Conservation (phyloP, 2,888 invertebrate genomes). For the Pyrrhosoma nymphula region DNA sequence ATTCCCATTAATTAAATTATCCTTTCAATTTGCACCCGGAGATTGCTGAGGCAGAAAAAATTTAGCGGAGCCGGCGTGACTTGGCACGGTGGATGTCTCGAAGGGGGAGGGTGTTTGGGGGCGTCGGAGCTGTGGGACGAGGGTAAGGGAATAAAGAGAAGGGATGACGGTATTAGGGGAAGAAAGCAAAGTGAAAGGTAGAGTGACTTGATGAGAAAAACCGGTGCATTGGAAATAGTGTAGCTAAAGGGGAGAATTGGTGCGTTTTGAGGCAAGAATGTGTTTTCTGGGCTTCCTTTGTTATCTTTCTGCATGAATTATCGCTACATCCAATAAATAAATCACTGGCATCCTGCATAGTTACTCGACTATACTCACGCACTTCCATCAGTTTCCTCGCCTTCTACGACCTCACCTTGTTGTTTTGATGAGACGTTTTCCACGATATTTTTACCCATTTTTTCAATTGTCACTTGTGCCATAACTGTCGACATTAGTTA, state of each 20-base stretch:
- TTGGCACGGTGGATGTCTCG: neutral
- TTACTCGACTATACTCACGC: too few species aligned
- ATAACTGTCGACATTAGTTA: too few species aligned
- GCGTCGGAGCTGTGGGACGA: neutral
- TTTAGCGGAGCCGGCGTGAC: conserved; percentile 28
- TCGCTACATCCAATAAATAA: too few species aligned
- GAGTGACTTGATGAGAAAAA: neutral
- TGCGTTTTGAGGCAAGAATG: neutral
- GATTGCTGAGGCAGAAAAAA: neutral
- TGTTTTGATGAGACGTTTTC: too few species aligned
- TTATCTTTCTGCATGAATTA: too few species aligned
- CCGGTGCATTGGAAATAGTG: too few species aligned
- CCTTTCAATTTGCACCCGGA: conserved; percentile 29
- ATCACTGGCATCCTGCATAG: too few species aligned
- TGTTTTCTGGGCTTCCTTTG: too few species aligned
- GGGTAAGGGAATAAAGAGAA: neutral
- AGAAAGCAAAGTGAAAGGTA: neutral
- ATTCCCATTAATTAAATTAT: conserved; percentile 39
- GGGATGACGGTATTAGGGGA: neutral
- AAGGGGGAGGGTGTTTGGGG: neutral
- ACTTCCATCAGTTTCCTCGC: too few species aligned
- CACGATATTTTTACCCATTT: too few species aligned
- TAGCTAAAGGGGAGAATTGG: neutral
- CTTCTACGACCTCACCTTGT: too few species aligned
- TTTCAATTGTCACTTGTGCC: too few species aligned